Conservation (phyloP, 2,888 invertebrate species). For the Drosophila phalerata region DNA sequence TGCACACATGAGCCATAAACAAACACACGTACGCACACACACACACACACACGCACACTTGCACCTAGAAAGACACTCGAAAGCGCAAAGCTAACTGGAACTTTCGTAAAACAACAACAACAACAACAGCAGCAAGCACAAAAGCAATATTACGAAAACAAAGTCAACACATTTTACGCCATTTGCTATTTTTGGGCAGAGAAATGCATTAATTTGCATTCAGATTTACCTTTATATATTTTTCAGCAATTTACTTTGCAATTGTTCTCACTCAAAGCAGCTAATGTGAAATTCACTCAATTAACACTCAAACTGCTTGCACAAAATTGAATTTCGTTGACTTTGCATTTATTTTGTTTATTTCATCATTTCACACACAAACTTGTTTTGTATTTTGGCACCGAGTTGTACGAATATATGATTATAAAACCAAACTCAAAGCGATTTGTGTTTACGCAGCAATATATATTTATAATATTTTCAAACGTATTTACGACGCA, state of each 20-base stretch:
- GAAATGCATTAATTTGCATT: conserved; percentile 35
- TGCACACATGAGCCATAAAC: conserved; percentile 46
- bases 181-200: conserved; percentile 43
- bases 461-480: conserved; percentile 11
- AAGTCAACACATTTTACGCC: conserved; percentile 33
- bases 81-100: conserved; percentile 65
- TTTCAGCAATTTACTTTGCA: conserved; percentile 25
- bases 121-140: conserved; percentile 9
- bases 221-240: conserved; percentile 45
- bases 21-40: conserved; percentile 34
- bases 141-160: conserved; percentile 43
- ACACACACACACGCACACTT: conserved; percentile 9
- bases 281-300: conserved; percentile 48
- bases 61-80: conserved; percentile 14
- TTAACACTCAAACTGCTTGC: conserved; percentile 40
- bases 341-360: conserved; percentile 9
- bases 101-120: conserved; percentile 59
- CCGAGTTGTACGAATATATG: conserved; percentile 12
- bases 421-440: conserved; percentile 9
- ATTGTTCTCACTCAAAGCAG: conserved; percentile 27
- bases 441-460: conserved; percentile 26
- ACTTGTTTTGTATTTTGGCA: conserved; percentile 44
- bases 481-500: neutral
- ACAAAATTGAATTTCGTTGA: conserved; percentile 13
- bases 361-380: conserved; percentile 6